Percentiles rank a stretch among this genome's conserved stretches.
phyloP scores from a whole-genome alignment of 2,888 invertebrate genomes.

The Trissolcus japonicus region DNA sequence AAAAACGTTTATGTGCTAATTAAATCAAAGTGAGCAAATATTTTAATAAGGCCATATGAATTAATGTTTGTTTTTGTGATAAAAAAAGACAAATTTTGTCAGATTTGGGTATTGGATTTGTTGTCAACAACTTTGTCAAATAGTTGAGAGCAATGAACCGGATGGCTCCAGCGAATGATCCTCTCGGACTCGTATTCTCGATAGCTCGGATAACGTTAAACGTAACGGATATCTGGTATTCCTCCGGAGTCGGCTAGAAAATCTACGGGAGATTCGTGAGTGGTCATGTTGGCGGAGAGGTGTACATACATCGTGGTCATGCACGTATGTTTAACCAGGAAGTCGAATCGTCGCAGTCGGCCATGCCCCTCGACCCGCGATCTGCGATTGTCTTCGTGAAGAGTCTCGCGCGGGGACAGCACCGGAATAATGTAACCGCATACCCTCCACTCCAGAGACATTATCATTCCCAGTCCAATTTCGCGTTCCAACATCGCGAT shows the following conservation, averaged over 20 bases:
- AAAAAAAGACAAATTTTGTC: background rate
- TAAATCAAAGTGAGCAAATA: no score
- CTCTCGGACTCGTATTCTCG: conserved; percentile 43
- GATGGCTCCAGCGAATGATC: conserved; percentile 49
- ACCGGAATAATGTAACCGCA: conserved; percentile 51
- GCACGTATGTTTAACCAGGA: conserved; percentile 59
- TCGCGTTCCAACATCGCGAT: conserved; percentile 27
- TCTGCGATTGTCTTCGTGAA: conserved; percentile 58
- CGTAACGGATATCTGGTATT: conserved; percentile 62
- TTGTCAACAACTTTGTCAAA: conserved; percentile 20
- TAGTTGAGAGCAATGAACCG: conserved; percentile 59
- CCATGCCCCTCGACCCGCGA: conserved; percentile 53
- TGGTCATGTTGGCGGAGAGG: conserved; percentile 48
- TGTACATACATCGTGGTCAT: conserved; percentile 56
- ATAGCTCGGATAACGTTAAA: conserved; percentile 60
- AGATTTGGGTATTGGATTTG: background rate
- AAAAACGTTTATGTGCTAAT: no score
- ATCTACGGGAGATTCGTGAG: conserved; percentile 57
- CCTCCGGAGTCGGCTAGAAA: conserved; percentile 55
- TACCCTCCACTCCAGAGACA: conserved; percentile 42
- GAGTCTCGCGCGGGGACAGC: conserved; percentile 40
- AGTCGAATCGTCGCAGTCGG: conserved; percentile 55
- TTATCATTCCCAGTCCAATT: conserved; percentile 56
- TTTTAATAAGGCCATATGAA: no score
- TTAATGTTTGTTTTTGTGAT: no score